phyloP scores from a whole-genome alignment of 2,113 vertebrate genomes.

The Python bivittatus region DNA sequence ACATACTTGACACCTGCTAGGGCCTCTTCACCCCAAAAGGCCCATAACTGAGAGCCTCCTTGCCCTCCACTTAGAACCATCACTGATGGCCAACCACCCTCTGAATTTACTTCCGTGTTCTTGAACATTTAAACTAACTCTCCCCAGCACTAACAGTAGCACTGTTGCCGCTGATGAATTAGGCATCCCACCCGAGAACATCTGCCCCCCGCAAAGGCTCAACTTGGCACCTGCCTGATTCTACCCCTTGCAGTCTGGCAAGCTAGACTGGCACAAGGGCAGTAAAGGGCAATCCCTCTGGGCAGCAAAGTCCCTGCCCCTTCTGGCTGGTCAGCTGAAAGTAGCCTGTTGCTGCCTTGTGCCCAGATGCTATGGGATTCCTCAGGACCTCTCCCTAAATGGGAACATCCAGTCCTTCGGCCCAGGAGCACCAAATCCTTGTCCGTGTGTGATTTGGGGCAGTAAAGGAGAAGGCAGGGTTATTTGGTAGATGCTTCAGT shows the following conservation, averaged over 20 bases:
- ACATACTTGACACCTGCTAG: not conserved
- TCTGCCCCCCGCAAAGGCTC: not conserved
- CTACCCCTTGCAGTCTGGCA: no score
- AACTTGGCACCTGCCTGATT: not conserved
- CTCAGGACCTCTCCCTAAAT: constrained; percentile 1
- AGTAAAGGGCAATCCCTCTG: not conserved
- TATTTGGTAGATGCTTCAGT: constrained; percentile 7
- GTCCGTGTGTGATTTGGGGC: not conserved
- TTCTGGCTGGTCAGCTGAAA: not conserved
- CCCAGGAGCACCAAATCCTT: constrained; percentile 25
- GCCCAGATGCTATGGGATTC: constrained; percentile 22
- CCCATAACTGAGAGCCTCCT: not conserved
- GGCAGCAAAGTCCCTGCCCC: not conserved
- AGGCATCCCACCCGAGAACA: not conserved
- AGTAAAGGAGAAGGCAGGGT: constrained; percentile 11
- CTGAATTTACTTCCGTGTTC: not conserved
- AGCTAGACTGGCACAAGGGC: not conserved
- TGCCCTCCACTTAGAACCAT: not conserved
- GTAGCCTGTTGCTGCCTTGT: not conserved
- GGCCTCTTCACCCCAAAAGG: not conserved
- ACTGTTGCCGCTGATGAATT: no score
- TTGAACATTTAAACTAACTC: not conserved
- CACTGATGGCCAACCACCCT: not conserved
- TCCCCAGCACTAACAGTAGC: not conserved
- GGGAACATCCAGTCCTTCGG: constrained; percentile 35